A percentile compares a stretch with the other conserved stretches of the same genome.
These are phyloP conservation scores for Lemur catta DNA, from an alignment of 2,797 vertebrate species.

Conservation along the genomic window DNA sequence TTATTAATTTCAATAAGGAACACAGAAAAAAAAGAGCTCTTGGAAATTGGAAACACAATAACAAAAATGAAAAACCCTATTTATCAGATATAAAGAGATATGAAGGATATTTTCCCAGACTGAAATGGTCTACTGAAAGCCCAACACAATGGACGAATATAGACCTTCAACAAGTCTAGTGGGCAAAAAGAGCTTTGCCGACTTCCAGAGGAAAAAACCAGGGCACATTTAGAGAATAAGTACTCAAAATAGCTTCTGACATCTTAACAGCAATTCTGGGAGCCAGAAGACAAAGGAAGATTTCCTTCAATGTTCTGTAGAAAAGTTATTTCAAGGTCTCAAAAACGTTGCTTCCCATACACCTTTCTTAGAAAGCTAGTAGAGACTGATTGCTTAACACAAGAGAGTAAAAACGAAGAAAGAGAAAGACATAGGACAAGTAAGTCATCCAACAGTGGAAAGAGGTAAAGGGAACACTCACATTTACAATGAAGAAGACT, in stretches of 20 bases:
- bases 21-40: background rate
- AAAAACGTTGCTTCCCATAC: background rate
- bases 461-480: background rate
- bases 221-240: background rate
- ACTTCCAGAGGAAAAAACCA: background rate
- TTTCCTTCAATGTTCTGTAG: background rate
- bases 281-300: background rate
- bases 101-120: background rate
- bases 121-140: background rate
- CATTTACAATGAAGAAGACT: background rate
- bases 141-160: background rate
- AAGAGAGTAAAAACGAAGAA: background rate
- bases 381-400: background rate
- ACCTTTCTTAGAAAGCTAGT: background rate
- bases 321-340: constrained; percentile 15
- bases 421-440: background rate
- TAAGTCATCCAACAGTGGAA: background rate
- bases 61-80: background rate
- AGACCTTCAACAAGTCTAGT: background rate
- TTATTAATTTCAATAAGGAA: background rate
- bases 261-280: background rate
- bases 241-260: background rate
- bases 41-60: background rate
- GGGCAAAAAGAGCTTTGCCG: background rate
- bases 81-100: constrained; percentile 35